Percentiles rank a stretch among this genome's conserved stretches.
Conservation (phyloP, 2,888 invertebrate species). For the Resseliella maxima region DNA sequence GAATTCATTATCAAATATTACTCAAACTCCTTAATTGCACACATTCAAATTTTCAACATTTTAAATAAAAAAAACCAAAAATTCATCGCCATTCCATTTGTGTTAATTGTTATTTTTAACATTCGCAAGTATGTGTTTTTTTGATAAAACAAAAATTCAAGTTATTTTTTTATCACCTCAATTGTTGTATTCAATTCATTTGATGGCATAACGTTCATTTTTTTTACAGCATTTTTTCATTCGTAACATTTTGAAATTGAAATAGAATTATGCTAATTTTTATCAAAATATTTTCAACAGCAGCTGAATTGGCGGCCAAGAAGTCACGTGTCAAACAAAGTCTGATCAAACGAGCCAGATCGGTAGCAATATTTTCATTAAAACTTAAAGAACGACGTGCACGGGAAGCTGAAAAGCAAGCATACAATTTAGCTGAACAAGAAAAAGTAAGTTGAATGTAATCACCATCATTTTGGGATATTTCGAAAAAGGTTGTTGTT, state of each 20-base stretch:
- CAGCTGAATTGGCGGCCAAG: constrained; percentile 74
- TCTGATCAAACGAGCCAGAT: constrained; percentile 84
- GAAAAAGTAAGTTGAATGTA: constrained; percentile 66
- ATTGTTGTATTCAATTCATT: constrained; percentile 11
- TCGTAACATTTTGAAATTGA: neutral
- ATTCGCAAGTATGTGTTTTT: neutral
- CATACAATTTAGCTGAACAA: constrained; percentile 72
- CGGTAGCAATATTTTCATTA: constrained; percentile 86
- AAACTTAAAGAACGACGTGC: constrained; percentile 83
- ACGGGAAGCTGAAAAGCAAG: constrained; percentile 78
- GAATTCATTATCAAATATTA: no score
- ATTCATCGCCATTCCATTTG: neutral
- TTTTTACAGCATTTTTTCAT: constrained; percentile 53
- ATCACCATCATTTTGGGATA: no score
- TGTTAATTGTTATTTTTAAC: neutral
- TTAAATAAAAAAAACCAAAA: neutral
- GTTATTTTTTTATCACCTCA: neutral
- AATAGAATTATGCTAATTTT: neutral
- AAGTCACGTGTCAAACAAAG: constrained; percentile 79
- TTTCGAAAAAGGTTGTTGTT: no score
- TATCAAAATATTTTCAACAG: constrained; percentile 59
- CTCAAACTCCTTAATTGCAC: neutral
- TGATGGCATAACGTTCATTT: constrained; percentile 53
- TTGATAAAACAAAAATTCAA: neutral
- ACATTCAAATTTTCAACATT: neutral